Evolutionary conservation across 2,888 invertebrate genomes (phyloP).

Genomic region (Rhorus exstirpatorius): DNA sequence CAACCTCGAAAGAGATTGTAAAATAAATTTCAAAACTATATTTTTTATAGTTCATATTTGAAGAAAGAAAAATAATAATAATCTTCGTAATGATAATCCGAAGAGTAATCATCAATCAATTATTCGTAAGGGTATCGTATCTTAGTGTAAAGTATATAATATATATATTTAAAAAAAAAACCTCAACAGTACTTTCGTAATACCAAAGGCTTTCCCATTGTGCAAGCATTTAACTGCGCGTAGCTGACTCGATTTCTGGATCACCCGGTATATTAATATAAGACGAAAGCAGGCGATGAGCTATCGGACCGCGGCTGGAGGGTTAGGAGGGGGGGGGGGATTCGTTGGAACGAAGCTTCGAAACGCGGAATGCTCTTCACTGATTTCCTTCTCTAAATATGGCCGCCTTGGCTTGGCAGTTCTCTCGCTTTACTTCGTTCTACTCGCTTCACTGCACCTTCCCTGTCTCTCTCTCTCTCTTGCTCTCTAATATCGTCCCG

Average conservation of each 20-base stretch:
- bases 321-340: slow-evolving; percentile 56
- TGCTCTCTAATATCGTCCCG: slow-evolving; percentile 56
- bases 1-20: too few species aligned
- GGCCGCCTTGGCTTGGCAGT: slow-evolving; percentile 83
- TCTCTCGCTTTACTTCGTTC: slow-evolving; percentile 72
- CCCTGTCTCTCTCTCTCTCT: slow-evolving; percentile 43
- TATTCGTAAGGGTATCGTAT: too few species aligned
- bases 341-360: slow-evolving; percentile 73
- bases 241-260: slow-evolving; percentile 51
- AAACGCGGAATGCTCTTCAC: slow-evolving; percentile 83
- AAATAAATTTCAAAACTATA: too few species aligned
- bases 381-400: slow-evolving; percentile 86
- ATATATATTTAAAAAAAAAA: too few species aligned
- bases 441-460: slow-evolving; percentile 59
- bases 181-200: neutral
- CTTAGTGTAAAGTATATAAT: too few species aligned
- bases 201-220: neutral
- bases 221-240: neutral
- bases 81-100: too few species aligned
- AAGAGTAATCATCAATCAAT: too few species aligned
- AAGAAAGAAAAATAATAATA: too few species aligned
- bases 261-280: slow-evolving; percentile 61
- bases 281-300: slow-evolving; percentile 39
- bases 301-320: too few species aligned
- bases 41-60: too few species aligned